These are phyloP conservation scores for Brienomyrus brachyistius DNA, from an alignment of 2,113 vertebrate species.

Conservation along the genomic window DNA sequence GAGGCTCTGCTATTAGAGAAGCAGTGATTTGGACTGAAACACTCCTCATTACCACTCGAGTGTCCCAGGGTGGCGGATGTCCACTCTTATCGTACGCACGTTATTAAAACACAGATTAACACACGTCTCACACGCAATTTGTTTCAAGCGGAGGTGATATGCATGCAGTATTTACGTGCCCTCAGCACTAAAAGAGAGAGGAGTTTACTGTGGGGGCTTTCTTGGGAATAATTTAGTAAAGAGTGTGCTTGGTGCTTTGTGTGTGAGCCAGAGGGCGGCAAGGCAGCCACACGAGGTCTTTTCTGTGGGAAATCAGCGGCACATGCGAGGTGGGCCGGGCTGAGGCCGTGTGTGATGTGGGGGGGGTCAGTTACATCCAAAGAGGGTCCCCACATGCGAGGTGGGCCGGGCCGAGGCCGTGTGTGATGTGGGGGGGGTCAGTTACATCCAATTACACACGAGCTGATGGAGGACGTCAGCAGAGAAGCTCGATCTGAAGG, in stretches of 20 bases:
- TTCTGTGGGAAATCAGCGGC: background rate
- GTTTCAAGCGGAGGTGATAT: background rate
- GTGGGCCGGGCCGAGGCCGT: background rate
- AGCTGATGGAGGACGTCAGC: background rate
- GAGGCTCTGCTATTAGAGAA: background rate
- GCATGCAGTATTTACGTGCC: background rate
- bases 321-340: background rate
- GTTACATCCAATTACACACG: background rate
- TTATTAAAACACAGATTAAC: slow-evolving; percentile 5
- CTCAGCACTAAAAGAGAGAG: background rate
- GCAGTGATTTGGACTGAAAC: background rate
- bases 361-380: background rate
- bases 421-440: background rate
- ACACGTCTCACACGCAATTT: background rate
- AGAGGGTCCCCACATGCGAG: background rate
- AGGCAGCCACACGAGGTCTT: background rate
- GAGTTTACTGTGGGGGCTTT: background rate
- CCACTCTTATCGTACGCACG: background rate
- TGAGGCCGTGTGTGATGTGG: background rate
- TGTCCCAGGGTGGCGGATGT: background rate
- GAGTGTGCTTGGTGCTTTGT: background rate
- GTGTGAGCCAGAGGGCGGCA: background rate
- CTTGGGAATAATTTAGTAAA: background rate
- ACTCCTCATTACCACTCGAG: background rate
- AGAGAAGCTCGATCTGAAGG: background rate